Conservation (phyloP, 2,888 invertebrate genomes). For the Dasypogon diadema region DNA sequence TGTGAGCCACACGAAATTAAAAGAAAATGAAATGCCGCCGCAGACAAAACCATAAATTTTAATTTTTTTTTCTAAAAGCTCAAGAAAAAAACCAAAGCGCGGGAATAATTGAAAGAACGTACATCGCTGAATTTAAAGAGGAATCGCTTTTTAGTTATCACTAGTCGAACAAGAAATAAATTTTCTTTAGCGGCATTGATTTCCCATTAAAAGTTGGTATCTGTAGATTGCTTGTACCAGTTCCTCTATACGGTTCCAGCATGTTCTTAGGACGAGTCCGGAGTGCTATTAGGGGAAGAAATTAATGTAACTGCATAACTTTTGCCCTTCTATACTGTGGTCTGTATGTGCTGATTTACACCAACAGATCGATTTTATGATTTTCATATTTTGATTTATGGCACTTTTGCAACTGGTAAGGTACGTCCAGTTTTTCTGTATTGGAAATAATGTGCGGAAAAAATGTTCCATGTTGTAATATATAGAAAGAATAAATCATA, state of each 20-base stretch:
- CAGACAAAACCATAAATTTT: too few relatives aligned
- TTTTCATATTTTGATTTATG: conserved; percentile 48
- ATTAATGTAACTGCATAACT: conserved; percentile 52
- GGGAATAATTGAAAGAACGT: conserved; percentile 33
- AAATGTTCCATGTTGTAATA: too few relatives aligned
- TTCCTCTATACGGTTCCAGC: conserved; percentile 11
- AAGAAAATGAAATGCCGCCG: too few relatives aligned
- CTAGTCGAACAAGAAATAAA: conserved; percentile 50
- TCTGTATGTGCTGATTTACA: conserved; percentile 14
- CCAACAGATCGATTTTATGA: conserved; percentile 14
- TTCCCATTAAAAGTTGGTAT: conserved; percentile 51
- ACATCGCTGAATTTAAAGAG: conserved; percentile 19
- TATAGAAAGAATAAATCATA: too few relatives aligned
- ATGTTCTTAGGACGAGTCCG: conserved; percentile 4
- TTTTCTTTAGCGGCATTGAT: conserved; percentile 51
- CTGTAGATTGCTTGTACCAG: conserved; percentile 41
- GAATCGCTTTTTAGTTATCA: conserved; percentile 47
- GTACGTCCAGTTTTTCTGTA: too few relatives aligned
- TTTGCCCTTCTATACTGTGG: conserved; percentile 8
- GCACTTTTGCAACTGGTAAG: neutral
- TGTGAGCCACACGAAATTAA: too few relatives aligned
- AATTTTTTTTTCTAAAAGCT: too few relatives aligned
- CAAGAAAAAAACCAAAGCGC: neutral
- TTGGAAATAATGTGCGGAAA: too few relatives aligned
- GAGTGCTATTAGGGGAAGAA: conserved; percentile 39